phyloP scores from a whole-genome alignment of 2,113 vertebrate genomes.

The Hippocampus barbouri region DNA sequence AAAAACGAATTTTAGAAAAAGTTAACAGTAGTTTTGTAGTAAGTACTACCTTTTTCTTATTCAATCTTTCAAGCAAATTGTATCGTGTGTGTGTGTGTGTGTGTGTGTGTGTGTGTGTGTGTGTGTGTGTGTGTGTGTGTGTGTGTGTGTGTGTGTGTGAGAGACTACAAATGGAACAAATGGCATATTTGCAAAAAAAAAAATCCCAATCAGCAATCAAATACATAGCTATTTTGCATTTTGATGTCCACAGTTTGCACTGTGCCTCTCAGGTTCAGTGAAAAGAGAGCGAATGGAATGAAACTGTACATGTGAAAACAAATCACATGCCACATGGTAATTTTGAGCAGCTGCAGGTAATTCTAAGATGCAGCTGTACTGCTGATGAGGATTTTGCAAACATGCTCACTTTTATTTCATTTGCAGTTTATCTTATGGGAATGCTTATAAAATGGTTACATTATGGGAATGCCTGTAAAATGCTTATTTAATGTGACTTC shows the following conservation, averaged over 20 bases:
- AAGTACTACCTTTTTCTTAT: constrained; percentile 77
- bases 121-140: neutral
- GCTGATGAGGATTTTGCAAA: constrained; percentile 16
- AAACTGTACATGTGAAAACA: neutral
- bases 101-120: constrained; percentile 1
- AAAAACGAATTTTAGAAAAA: constrained; percentile 90
- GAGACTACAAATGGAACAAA: constrained; percentile 43
- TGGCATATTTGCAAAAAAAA: constrained; percentile 40
- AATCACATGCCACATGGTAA: constrained; percentile 1
- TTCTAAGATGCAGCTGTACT: neutral
- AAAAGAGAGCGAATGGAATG: constrained; percentile 13
- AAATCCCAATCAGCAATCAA: constrained; percentile 20
- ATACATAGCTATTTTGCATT: constrained; percentile 18
- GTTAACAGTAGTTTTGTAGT: constrained; percentile 93
- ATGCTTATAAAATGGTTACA: neutral
- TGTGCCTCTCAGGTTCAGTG: neutral
- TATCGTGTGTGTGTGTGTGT: constrained; percentile 12
- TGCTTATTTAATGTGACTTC: constrained; percentile 18
- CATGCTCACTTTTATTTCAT: constrained; percentile 29
- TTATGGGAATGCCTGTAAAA: constrained; percentile 23
- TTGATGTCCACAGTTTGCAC: neutral
- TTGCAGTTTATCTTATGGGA: constrained; percentile 25
- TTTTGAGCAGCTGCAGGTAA: constrained; percentile 10
- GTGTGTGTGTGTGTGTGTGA: neutral
- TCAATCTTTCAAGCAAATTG: constrained; percentile 52